A percentile compares a stretch with the other conserved stretches of the same genome.
Evolutionary conservation across 2,888 invertebrate genomes (phyloP).

Genomic region (Ophion costatus): DNA sequence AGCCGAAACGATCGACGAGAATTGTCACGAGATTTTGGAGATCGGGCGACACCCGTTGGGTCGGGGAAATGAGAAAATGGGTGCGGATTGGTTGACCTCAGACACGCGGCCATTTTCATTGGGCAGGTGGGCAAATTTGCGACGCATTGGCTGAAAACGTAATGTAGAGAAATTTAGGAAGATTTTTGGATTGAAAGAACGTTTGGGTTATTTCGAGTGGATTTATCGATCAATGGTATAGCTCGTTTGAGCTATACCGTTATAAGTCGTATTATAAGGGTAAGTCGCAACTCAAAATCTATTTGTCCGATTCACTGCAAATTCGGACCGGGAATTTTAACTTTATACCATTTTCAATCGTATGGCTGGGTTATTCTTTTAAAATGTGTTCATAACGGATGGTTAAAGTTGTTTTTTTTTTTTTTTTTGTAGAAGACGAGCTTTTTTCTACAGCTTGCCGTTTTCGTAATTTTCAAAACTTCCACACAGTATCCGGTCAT

Average conservation of each 20-base stretch:
- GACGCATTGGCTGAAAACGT: background rate
- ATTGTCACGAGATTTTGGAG: background rate
- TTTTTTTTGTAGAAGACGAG: no score
- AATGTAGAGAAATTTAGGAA: background rate
- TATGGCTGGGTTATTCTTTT: no score
- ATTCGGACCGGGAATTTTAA: no score
- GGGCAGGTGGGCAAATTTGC: background rate
- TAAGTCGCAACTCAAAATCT: no score
- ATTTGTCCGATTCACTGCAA: no score
- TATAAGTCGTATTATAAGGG: no score
- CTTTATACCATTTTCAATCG: no score
- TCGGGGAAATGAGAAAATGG: background rate
- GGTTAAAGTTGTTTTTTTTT: no score
- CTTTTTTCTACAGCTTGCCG: background rate
- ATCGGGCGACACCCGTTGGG: background rate
- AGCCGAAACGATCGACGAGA: conserved; percentile 15
- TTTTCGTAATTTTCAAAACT: background rate
- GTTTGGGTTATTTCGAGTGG: background rate
- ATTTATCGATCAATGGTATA: background rate
- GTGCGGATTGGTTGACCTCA: background rate
- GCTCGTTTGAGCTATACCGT: background rate
- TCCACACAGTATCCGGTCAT: background rate
- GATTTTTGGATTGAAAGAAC: background rate
- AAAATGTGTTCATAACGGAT: no score
- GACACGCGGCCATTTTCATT: background rate